Base-by-base conservation (phyloP, 2,113 vertebrate genomes). In the Spheniscus mendiculus region DNA sequence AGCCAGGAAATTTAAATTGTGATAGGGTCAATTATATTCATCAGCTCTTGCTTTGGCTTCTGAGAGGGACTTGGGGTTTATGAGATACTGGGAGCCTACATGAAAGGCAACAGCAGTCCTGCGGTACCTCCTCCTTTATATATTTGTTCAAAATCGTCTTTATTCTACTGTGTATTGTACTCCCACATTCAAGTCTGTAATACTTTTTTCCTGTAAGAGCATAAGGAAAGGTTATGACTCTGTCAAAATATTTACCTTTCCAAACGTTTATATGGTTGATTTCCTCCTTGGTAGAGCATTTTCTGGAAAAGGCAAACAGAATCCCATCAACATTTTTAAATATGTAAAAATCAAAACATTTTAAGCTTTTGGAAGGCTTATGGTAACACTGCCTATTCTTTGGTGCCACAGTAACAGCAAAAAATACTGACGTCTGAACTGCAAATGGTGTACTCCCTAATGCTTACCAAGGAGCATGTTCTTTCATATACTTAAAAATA, bases 1-100 rank as follows among this genome's bases (percentile, higher is more conserved):
- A 94, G 26, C 50, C 55, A 47, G 61, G 89, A 96, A 93, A 96
- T 92, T 78, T 90, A 58, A 83, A 91, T 91, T 89, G 69, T 19
- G 2, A 55, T 50, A 55, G 63, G 61, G 83, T 89, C 77, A 93
- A 78, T 89, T 74, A 79, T 63, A 95, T 84, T 77, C 71, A 40
- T 70, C 62, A 73, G 9, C 36, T 62, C 83, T 86, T 83, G 44
- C 23, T 92, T 63, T 92, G 66, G 34, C 27, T 96, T 77, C 63
- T 89, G 55, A 70, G 63, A 59, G 45, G 20, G 26, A 63, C 47
- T 45, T 59, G 18, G 27, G 20, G 21, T 50, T 89, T 92, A 50
- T 67, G 50, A 63, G 32, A 27, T 40, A 66, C 17, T 44, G 61
- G n/a, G 74, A 72, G 21, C 38, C 59, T 49, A 45, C 47, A 18